A percentile compares a stretch with the other conserved stretches of the same genome.
Conservation (phyloP, 2,797 vertebrate species). For the Tenualosa thibaudeaui region DNA sequence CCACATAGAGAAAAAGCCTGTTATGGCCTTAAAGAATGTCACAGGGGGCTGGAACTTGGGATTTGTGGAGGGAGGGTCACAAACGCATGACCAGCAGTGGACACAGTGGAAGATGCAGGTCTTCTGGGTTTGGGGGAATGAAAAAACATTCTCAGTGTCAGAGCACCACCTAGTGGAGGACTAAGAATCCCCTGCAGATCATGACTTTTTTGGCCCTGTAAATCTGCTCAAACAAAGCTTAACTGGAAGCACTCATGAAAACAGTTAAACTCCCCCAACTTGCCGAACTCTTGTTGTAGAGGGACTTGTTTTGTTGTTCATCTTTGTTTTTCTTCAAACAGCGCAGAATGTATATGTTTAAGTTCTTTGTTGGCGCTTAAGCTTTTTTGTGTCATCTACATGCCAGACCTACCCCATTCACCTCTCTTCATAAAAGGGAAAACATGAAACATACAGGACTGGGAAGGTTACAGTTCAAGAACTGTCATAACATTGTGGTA, state of each 20-base stretch:
- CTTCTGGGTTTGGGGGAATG: not conserved
- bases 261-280: not conserved
- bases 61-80: not conserved
- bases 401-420: not conserved
- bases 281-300: constrained; percentile 4
- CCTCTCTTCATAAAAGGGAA: not conserved
- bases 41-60: not conserved
- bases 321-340: constrained; percentile 1
- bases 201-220: not conserved
- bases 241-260: not conserved
- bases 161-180: not conserved
- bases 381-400: constrained; percentile 19
- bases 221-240: constrained; percentile 4
- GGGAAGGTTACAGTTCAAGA: not conserved
- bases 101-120: not conserved
- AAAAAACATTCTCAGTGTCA: not conserved
- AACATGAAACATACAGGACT: not conserved
- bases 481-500: not conserved
- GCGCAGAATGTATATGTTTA: constrained; percentile 32
- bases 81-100: constrained; percentile 10
- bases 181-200: not conserved
- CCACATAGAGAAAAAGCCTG: not conserved
- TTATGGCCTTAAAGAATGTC: not conserved
- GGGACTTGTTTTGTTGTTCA: not conserved
- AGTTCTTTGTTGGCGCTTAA: constrained; percentile 20